A percentile compares a stretch with the other conserved stretches of the same genome.
These are phyloP conservation scores for Galeruca laticollis DNA, from an alignment of 2,888 invertebrate genomes.

Conservation along the genomic window DNA sequence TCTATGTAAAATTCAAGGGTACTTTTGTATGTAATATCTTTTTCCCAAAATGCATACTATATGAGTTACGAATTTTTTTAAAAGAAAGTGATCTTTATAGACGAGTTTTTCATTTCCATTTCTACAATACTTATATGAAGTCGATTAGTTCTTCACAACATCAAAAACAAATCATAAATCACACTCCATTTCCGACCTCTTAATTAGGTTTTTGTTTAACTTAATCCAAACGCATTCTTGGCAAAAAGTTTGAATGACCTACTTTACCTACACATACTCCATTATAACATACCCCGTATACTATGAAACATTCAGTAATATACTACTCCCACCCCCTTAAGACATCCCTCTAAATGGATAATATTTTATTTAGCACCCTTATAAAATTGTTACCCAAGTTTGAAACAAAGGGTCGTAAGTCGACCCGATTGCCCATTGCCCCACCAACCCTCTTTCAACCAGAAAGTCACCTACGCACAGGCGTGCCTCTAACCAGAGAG, in stretches of 20 bases:
- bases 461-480: slow-evolving; percentile 54
- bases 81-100: too few relatives aligned
- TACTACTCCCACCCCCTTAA: slow-evolving; percentile 37
- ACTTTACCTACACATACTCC: background rate
- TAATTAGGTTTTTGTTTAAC: background rate
- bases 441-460: slow-evolving; percentile 29
- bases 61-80: too few relatives aligned
- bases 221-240: background rate
- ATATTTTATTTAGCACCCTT: slow-evolving; percentile 42
- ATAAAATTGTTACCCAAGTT: slow-evolving; percentile 39
- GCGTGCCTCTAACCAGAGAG: slow-evolving; percentile 42
- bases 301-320: slow-evolving; percentile 9
- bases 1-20: too few relatives aligned
- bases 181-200: too few relatives aligned
- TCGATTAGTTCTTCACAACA: too few relatives aligned
- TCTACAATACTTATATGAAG: too few relatives aligned
- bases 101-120: too few relatives aligned
- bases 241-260: slow-evolving; percentile 16
- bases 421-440: slow-evolving; percentile 44
- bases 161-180: too few relatives aligned
- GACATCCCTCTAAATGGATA: slow-evolving; percentile 31
- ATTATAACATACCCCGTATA: slow-evolving; percentile 26
- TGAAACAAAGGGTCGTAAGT: slow-evolving; percentile 48
- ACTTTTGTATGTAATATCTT: too few relatives aligned
- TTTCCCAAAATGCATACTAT: too few relatives aligned